These are phyloP conservation scores for Scaptomyza polygonia DNA, from an alignment of 2,888 invertebrate species.

Conservation along the genomic window DNA sequence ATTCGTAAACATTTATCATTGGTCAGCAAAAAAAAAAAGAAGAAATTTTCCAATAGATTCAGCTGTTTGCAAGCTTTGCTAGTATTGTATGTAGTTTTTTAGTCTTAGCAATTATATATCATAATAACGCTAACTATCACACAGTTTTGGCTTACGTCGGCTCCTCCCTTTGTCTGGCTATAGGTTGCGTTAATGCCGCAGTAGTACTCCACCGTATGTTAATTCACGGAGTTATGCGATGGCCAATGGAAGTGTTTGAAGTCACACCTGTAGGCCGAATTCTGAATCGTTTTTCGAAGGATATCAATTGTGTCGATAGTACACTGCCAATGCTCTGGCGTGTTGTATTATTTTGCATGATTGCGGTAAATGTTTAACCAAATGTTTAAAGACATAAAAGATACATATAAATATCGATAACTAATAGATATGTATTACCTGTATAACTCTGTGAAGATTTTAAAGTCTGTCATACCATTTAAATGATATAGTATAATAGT, in stretches of 20 bases:
- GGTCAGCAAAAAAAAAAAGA: neutral
- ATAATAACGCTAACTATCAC: slow-evolving; percentile 1
- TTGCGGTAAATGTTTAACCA: slow-evolving; percentile 83
- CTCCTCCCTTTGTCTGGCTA: slow-evolving; percentile 82
- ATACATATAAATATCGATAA: too few relatives aligned
- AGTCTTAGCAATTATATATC: too few relatives aligned
- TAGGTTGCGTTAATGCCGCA: slow-evolving; percentile 86
- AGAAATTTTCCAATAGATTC: neutral
- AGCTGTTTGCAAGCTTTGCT: neutral
- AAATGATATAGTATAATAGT: too few relatives aligned
- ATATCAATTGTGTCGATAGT: slow-evolving; percentile 87
- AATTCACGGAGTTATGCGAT: slow-evolving; percentile 87
- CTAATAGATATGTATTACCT: too few relatives aligned
- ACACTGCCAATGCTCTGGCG: slow-evolving; percentile 84
- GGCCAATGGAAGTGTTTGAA: slow-evolving; percentile 91
- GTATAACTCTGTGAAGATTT: too few relatives aligned
- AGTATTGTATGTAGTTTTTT: neutral
- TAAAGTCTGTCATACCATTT: too few relatives aligned
- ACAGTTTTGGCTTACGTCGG: slow-evolving; percentile 80
- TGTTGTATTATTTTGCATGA: slow-evolving; percentile 83
- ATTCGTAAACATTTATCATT: neutral
- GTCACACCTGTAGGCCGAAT: slow-evolving; percentile 91
- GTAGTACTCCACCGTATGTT: slow-evolving; percentile 86
- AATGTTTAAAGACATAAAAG: too few relatives aligned
- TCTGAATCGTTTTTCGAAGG: slow-evolving; percentile 88